Percentiles rank a stretch among this genome's conserved stretches.
phyloP scores from a whole-genome alignment of 2,113 vertebrate species.

The Telmatochromis sp. region DNA sequence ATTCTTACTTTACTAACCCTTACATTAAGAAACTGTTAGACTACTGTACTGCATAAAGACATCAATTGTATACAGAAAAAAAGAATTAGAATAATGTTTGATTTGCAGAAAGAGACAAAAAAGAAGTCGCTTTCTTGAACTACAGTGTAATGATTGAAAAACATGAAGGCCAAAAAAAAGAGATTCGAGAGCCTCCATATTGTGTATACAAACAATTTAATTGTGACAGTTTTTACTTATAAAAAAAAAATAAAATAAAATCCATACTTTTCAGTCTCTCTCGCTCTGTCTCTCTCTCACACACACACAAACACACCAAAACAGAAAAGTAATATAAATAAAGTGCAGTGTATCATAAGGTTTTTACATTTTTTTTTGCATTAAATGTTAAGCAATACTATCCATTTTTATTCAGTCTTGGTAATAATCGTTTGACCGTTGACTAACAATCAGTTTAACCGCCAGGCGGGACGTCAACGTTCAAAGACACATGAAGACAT shows the following conservation, averaged over 20 bases:
- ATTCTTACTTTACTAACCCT: background rate
- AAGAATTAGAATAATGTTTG: background rate
- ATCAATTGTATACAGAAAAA: background rate
- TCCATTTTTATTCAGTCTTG: background rate
- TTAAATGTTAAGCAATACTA: background rate
- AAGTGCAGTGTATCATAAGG: background rate
- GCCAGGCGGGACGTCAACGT: rapidly evolving
- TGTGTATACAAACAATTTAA: background rate
- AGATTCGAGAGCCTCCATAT: background rate
- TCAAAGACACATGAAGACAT: background rate
- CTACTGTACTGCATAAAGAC: background rate
- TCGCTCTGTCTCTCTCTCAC: background rate
- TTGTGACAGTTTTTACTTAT: background rate
- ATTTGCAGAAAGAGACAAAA: background rate
- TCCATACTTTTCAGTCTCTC: background rate
- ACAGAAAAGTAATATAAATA: background rate
- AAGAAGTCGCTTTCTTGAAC: background rate
- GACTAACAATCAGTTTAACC: background rate
- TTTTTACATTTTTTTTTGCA: background rate
- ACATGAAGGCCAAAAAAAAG: background rate
- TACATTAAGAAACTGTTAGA: background rate
- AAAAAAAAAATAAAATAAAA: background rate
- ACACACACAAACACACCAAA: background rate
- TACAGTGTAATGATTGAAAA: background rate
- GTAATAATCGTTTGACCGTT: background rate